Evolutionary conservation across 2,797 vertebrate species (phyloP).

Genomic region (Pangasius krempfi): DNA sequence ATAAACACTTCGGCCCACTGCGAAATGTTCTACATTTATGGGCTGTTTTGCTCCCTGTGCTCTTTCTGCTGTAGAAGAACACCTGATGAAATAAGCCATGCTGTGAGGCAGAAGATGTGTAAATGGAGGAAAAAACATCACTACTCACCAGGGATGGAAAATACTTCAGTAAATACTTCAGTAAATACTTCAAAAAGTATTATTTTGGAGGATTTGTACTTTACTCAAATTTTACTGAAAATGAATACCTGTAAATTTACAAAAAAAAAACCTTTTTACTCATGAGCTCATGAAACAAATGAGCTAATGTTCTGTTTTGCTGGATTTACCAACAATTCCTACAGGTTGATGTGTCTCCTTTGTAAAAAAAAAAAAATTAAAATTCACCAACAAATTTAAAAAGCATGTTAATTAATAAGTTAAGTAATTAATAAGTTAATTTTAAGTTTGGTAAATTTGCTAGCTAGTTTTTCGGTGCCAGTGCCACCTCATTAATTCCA

Average conservation of each 20-base stretch:
- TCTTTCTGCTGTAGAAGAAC: neutral
- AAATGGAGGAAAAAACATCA: neutral
- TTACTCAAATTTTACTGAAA: neutral
- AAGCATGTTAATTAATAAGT: neutral
- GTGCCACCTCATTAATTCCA: too few species aligned
- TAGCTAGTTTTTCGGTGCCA: neutral
- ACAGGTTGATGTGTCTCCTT: neutral
- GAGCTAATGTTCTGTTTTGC: neutral
- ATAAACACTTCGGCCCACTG: neutral
- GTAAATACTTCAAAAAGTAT: too few species aligned
- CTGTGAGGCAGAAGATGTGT: neutral
- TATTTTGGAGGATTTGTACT: neutral
- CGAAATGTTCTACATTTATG: neutral
- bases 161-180: too few species aligned
- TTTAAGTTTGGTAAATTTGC: neutral
- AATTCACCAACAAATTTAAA: neutral
- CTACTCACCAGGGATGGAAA: neutral
- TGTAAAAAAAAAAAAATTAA: neutral
- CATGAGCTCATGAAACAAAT: too few species aligned
- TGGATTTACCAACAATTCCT: neutral
- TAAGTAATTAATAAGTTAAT: neutral
- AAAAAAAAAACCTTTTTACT: neutral
- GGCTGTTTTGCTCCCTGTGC: neutral
- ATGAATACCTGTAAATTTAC: neutral
- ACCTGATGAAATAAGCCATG: slow-evolving; percentile 3